Evolutionary conservation across 2,113 vertebrate genomes (phyloP).

Genomic region (Oplegnathus fasciatus): DNA sequence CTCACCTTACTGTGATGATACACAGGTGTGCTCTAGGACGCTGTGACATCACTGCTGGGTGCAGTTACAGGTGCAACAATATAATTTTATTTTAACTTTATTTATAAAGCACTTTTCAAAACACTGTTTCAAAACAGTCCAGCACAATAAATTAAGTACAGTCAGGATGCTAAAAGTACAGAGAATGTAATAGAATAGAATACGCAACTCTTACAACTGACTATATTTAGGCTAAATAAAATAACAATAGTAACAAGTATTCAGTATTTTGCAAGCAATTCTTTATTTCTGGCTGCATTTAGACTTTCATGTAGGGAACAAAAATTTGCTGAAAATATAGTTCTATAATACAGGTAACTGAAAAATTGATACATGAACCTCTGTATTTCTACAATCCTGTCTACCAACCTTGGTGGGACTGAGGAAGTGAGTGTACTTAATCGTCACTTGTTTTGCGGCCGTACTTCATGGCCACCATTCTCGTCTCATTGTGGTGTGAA

Average conservation of each 20-base stretch:
- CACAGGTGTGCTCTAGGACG: too few relatives aligned
- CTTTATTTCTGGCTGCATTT: too few relatives aligned
- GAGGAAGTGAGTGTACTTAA: neutral
- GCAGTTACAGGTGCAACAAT: neutral
- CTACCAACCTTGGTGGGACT: too few relatives aligned
- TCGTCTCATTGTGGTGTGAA: neutral
- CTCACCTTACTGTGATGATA: too few relatives aligned
- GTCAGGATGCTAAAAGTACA: neutral
- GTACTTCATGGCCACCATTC: neutral
- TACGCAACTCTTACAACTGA: neutral
- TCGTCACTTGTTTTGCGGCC: neutral
- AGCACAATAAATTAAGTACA: neutral
- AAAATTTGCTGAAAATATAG: neutral
- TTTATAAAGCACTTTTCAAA: neutral
- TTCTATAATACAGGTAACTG: too few relatives aligned
- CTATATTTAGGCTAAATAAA: neutral
- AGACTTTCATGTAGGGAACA: neutral
- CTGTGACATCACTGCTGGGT: too few relatives aligned
- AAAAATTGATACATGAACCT: neutral
- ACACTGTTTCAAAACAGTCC: too few relatives aligned
- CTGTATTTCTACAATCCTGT: neutral
- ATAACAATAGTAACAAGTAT: neutral
- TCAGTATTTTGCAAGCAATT: neutral
- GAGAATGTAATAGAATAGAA: neutral
- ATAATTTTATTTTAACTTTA: neutral